Conservation (phyloP, 2,888 invertebrate genomes). For the Pristionchus arcanus region DNA sequence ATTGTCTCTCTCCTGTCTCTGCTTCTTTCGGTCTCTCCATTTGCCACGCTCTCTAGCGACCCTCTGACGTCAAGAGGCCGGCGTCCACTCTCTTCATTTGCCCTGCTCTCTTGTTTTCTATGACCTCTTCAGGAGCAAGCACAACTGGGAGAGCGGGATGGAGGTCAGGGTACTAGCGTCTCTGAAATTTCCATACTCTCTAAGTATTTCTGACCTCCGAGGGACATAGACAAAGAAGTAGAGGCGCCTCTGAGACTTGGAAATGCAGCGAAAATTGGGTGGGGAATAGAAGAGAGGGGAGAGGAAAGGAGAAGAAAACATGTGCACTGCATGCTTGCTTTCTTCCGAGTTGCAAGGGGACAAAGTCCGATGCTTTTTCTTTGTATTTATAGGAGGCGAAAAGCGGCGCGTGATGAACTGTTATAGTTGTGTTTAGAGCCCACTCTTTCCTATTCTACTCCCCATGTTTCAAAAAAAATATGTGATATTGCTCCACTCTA, state of each 20-base stretch:
- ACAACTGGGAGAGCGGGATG: background rate
- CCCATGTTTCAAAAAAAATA: too few species aligned
- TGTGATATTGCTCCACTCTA: too few species aligned
- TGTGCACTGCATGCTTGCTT: background rate
- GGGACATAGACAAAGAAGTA: background rate
- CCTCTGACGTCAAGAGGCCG: background rate
- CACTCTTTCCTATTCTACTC: too few species aligned
- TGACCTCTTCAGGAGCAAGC: background rate
- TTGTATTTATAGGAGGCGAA: background rate
- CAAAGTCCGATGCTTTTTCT: background rate
- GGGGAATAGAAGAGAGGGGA: background rate
- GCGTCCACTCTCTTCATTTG: background rate
- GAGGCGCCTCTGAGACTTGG: background rate
- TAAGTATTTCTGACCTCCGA: background rate
- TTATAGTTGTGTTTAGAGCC: background rate
- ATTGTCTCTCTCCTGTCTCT: background rate
- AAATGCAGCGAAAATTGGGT: slow-evolving; percentile 40
- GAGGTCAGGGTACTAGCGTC: too few species aligned
- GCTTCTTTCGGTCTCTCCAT: background rate
- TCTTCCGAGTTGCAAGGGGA: background rate
- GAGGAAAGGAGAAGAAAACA: background rate
- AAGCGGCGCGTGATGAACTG: background rate
- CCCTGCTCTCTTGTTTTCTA: background rate
- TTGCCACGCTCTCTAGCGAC: background rate
- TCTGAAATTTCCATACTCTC: background rate